These are phyloP conservation scores for Babyrousa celebensis DNA, from an alignment of 2,797 vertebrate genomes.

Conservation along the genomic window DNA sequence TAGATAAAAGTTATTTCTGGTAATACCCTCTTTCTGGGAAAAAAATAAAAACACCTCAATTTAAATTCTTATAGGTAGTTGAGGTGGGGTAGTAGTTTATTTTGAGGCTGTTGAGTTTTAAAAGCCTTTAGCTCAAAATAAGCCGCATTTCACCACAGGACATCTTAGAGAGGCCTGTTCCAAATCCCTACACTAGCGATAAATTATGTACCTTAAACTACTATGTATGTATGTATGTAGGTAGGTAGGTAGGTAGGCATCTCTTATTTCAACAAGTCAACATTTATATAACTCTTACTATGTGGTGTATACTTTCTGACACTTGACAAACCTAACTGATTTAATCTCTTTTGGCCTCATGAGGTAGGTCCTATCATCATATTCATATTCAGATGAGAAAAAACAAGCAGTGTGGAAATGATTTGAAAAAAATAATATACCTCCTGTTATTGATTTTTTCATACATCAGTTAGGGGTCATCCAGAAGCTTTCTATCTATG, in stretches of 20 bases:
- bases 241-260: not conserved
- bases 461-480: not conserved
- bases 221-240: not conserved
- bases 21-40: not conserved
- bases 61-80: not conserved
- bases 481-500: not conserved
- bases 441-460: not conserved
- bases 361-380: not conserved
- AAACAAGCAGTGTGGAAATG: not conserved
- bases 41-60: not conserved
- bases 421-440: not conserved
- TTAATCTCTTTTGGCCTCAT: not conserved
- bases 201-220: not conserved
- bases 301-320: not conserved
- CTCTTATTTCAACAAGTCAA: not conserved
- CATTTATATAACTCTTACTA: not conserved
- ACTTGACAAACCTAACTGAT: not conserved
- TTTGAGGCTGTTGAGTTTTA: not conserved
- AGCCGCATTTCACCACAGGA: not conserved
- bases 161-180: not conserved
- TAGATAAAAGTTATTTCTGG: not conserved
- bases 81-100: not conserved
- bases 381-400: not conserved
- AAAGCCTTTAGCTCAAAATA: not conserved
- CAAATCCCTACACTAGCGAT: not conserved